Evolutionary conservation across 1,140 invertebrate genomes (phyloP).

Genomic region (Parapsyche elsis): DNA sequence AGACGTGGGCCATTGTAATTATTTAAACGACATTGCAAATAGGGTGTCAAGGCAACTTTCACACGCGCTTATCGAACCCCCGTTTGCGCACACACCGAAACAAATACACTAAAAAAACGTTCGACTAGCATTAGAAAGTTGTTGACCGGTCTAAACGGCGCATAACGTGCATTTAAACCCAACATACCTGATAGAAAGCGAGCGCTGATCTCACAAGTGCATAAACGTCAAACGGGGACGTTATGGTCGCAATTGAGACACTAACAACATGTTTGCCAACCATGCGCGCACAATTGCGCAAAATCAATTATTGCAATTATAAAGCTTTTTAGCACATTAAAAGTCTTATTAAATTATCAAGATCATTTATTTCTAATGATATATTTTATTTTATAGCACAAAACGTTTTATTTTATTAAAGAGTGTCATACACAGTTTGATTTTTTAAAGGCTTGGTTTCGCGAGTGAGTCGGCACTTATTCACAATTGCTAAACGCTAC

Average conservation of each 20-base stretch:
- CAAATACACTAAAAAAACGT: neutral
- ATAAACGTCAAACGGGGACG: neutral
- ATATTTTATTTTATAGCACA: too few species aligned
- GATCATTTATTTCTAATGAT: too few species aligned
- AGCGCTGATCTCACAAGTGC: neutral
- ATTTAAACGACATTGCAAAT: constrained; percentile 47
- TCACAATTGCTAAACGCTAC: too few species aligned
- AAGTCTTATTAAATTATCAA: too few species aligned
- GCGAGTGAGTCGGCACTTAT: too few species aligned
- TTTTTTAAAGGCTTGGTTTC: too few species aligned
- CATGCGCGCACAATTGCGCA: neutral
- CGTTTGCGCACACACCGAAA: neutral
- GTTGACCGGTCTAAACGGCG: neutral
- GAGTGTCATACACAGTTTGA: too few species aligned
- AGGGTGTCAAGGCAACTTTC: constrained; percentile 54
- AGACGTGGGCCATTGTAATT: constrained; percentile 35
- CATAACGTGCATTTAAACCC: neutral
- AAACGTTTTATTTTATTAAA: too few species aligned
- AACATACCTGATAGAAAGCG: neutral
- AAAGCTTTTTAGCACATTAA: too few species aligned
- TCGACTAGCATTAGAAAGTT: neutral
- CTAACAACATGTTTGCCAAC: neutral
- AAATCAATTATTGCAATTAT: neutral
- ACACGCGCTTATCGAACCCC: constrained; percentile 1
- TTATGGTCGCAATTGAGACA: neutral